Base-by-base conservation (phyloP, 2,888 invertebrate genomes). In the Diaprepes abbreviatus region DNA sequence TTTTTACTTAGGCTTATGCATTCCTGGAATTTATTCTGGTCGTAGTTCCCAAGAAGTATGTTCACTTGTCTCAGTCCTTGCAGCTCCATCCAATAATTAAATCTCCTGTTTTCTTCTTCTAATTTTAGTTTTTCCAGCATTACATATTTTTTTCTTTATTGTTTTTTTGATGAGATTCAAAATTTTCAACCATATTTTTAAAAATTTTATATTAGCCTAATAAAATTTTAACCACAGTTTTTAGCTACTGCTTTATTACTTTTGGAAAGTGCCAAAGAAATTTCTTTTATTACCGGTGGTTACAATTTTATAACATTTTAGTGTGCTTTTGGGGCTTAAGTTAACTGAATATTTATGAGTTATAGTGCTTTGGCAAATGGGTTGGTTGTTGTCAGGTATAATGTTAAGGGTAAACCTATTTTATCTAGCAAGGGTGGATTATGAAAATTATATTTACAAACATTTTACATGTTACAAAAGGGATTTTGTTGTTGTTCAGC, bases 141-240 rank as follows among this genome's bases (percentile, higher is more conserved):
- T n/a, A n/a, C n/a, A n/a, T n/a, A n/a, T n/a, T n/a, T n/a, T n/a
- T n/a, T n/a, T n/a, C n/a, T n/a, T n/a, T n/a, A n/a, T n/a, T n/a
- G n/a, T n/a, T n/a, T n/a, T n/a, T n/a, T n/a, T n/a, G n/a, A n/a
- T n/a, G n/a, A n/a, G n/a, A n/a, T n/a, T n/a, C 35, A 38, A 38
- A 14, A 14, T 38, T 7, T 40, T 1, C 1, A 9, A 2, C 17
- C 16, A 40, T 9, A 17, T 40, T 40, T 45, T 45, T 45, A 21
- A 21, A 45, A 45, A n/a, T 21, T 19, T n/a, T 45, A 45, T 19
- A 45, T 3, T 7, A 19, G 9, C 45, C 45, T 10, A 21, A 21
- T 45, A 45, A 45, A 45, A 19, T 12, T 19, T n/a, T n/a, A n/a
- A 45, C 45, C 45, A 21, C 45, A 45, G 21, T 45, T n/a, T 45